phyloP scores from a whole-genome alignment of 2,797 vertebrate species.

The Anguilla anguilla region DNA sequence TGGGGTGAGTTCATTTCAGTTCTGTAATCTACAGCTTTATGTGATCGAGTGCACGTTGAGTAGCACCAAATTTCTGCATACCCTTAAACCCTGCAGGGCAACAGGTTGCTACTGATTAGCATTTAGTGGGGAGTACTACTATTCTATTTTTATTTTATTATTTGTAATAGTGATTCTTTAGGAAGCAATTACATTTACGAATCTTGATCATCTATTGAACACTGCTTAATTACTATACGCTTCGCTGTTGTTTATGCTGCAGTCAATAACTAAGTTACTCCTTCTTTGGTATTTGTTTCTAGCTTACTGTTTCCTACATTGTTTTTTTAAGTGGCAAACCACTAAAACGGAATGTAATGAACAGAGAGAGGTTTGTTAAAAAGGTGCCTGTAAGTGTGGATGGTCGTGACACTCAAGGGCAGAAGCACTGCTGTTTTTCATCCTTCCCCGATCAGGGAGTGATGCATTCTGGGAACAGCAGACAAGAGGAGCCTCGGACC shows the following conservation, averaged over 20 bases:
- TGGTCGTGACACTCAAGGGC: neutral
- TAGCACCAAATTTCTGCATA: too few species aligned
- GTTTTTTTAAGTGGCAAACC: neutral
- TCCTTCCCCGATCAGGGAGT: neutral
- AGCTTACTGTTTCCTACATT: neutral
- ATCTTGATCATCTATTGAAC: neutral
- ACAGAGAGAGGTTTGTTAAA: neutral
- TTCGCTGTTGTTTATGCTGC: neutral
- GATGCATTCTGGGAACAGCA: neutral
- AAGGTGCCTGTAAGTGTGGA: neutral
- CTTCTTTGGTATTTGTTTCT: neutral
- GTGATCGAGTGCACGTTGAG: too few species aligned
- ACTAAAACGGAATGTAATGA: neutral
- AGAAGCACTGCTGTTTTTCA: neutral
- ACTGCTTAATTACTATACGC: neutral
- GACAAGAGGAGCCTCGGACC: neutral
- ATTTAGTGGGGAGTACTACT: neutral
- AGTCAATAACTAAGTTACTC: neutral
- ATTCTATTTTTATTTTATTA: neutral
- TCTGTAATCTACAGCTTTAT: too few species aligned
- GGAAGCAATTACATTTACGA: neutral
- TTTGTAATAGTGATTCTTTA: neutral
- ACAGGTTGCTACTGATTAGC: too few species aligned
- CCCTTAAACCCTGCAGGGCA: too few species aligned
- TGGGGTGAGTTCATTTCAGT: too few species aligned